phyloP scores from a whole-genome alignment of 1,140 invertebrate genomes.

The Drosophila azteca region DNA sequence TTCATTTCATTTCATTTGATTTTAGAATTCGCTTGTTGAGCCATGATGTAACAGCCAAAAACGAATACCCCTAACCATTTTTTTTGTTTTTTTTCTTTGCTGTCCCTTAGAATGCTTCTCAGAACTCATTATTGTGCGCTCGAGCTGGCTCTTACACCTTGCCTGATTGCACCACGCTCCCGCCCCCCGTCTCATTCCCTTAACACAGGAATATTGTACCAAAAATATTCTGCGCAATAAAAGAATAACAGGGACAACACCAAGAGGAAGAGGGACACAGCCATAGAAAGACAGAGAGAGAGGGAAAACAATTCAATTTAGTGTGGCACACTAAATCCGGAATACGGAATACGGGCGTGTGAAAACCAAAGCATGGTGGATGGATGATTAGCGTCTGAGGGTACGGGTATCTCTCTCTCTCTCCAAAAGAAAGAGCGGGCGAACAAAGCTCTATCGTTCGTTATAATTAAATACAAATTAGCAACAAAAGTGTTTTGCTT shows the following conservation, averaged over 20 bases:
- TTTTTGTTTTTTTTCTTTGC: not conserved
- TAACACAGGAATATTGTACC: no score
- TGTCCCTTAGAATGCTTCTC: conserved; percentile 39
- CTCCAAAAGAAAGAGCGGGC: no score
- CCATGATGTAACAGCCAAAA: not conserved
- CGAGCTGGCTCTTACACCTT: conserved; percentile 46
- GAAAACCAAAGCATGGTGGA: conserved; percentile 42
- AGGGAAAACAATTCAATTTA: conserved; percentile 4
- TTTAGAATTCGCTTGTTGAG: conserved; percentile 28
- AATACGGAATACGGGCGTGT: conserved; percentile 45
- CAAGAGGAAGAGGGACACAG: no score
- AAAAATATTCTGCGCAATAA: conserved; percentile 25
- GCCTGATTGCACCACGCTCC: conserved; percentile 24
- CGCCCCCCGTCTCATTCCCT: not conserved
- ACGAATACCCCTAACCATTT: conserved; percentile 12
- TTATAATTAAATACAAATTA: conserved; percentile 75
- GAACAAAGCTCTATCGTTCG: conserved; percentile 7
- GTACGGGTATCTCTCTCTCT: no score
- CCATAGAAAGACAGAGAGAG: not conserved
- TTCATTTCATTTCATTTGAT: conserved; percentile 46
- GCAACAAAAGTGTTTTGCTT: conserved; percentile 26
- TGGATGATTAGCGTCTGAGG: not conserved
- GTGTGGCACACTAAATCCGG: conserved; percentile 15
- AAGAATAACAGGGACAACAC: conserved; percentile 1
- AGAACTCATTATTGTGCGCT: conserved; percentile 63